phyloP scores from a whole-genome alignment of 2,888 invertebrate genomes.

The Zele albiditarsus region DNA sequence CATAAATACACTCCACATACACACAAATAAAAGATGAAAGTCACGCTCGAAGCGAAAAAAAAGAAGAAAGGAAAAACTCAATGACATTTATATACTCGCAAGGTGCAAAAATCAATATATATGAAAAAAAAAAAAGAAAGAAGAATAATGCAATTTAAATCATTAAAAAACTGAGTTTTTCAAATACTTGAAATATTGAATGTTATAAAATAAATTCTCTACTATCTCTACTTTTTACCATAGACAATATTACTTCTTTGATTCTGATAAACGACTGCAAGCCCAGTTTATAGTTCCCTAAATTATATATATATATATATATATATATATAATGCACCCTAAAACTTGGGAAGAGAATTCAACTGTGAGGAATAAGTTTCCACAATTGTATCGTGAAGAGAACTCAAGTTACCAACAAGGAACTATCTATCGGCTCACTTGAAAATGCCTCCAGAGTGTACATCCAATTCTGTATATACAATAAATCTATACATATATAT shows the following conservation, averaged over 20 bases:
- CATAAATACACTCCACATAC: constrained; percentile 10
- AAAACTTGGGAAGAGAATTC: not conserved
- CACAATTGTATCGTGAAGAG: not conserved
- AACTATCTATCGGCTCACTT: not conserved
- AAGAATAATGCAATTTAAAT: not conserved
- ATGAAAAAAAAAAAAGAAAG: not conserved
- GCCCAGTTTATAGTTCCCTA: no score
- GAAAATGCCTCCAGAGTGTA: not conserved
- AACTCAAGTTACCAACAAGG: not conserved
- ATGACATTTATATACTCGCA: constrained; percentile 9
- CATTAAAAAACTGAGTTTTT: not conserved
- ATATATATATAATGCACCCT: not conserved
- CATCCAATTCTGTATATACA: no score
- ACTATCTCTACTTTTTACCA: no score
- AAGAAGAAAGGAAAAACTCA: constrained; percentile 10
- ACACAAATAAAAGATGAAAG: constrained; percentile 48
- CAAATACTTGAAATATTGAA: not conserved
- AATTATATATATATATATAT: constrained; percentile 7
- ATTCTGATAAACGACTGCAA: no score
- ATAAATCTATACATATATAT: not conserved
- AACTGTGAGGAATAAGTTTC: not conserved
- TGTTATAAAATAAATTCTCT: no score
- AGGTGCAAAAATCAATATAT: constrained; percentile 24
- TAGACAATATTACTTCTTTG: no score
- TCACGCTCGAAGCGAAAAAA: constrained; percentile 15